phyloP scores from a whole-genome alignment of 2,888 invertebrate species.

The Callyntrura guangdongensis region DNA sequence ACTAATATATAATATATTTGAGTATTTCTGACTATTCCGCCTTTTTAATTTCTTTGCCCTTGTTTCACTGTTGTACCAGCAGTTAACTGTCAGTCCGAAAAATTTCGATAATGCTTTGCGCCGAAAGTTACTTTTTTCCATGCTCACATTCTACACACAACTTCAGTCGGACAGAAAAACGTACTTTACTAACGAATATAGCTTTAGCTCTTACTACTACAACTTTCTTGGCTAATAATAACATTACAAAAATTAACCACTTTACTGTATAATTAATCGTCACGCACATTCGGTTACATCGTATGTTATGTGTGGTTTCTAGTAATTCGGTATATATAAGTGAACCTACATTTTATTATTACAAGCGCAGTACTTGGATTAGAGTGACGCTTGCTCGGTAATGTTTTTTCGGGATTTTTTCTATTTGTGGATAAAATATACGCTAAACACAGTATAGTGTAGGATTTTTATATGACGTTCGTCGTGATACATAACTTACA shows the following conservation, averaged over 20 bases:
- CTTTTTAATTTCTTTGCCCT: slow-evolving; percentile 24
- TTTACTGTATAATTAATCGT: no score
- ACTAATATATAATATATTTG: slow-evolving; percentile 19
- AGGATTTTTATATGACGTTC: no score
- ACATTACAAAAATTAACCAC: no score
- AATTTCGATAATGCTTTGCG: slow-evolving; percentile 36
- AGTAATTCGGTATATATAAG: not conserved
- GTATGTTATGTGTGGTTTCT: not conserved
- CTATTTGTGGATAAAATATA: not conserved
- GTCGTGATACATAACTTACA: no score
- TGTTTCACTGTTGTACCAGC: slow-evolving; percentile 9
- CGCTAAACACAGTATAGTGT: no score
- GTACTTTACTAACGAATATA: slow-evolving; percentile 52
- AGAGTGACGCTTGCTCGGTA: not conserved
- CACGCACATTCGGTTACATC: no score
- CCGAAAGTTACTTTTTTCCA: slow-evolving; percentile 12
- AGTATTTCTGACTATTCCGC: slow-evolving; percentile 16
- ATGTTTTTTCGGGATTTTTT: no score
- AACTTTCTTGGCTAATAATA: slow-evolving; percentile 17
- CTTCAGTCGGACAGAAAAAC: slow-evolving; percentile 9
- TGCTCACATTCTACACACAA: slow-evolving; percentile 2
- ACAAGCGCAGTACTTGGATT: not conserved
- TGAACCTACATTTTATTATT: no score
- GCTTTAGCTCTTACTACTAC: slow-evolving; percentile 31
- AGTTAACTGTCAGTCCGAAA: slow-evolving; percentile 28